A percentile compares a stretch with the other conserved stretches of the same genome.
Evolutionary conservation across 1,140 invertebrate species (phyloP).

Genomic region (Philopotamus ludificatus): DNA sequence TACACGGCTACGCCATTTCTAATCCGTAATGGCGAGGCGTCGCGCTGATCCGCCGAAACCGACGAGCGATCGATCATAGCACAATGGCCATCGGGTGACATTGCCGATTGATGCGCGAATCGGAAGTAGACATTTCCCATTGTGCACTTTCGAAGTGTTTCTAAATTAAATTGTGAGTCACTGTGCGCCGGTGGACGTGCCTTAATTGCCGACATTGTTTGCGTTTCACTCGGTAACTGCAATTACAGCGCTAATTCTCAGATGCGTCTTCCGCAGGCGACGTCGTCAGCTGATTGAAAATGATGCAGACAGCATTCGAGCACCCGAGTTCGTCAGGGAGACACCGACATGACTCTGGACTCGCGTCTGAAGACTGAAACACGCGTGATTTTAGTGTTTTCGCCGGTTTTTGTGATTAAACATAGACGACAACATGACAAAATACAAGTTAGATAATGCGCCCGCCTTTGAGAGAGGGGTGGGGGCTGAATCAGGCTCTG

Average conservation of each 20-base stretch:
- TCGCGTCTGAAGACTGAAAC: not conserved
- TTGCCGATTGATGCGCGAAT: not conserved
- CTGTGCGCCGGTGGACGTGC: not conserved
- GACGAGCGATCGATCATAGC: not conserved
- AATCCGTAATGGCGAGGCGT: not conserved
- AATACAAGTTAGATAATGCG: conserved; percentile 30
- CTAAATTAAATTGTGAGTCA: not conserved
- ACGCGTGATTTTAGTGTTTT: not conserved
- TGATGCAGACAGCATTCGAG: not conserved
- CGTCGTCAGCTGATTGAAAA: not conserved
- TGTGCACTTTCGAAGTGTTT: not conserved
- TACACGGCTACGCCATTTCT: not conserved
- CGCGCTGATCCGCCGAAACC: not conserved
- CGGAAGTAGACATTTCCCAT: not conserved
- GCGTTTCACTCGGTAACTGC: not conserved
- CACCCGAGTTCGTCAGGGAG: not conserved
- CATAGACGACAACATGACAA: conserved; percentile 15
- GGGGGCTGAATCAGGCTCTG: not conserved
- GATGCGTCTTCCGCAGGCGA: conserved; percentile 9
- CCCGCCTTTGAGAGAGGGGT: not conserved
- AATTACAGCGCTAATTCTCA: not conserved
- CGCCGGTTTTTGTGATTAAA: not conserved
- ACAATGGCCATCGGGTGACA: not conserved
- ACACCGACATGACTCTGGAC: not conserved
- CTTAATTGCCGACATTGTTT: not conserved